phyloP scores from a whole-genome alignment of 2,888 invertebrate species.

The Nebria salina region DNA sequence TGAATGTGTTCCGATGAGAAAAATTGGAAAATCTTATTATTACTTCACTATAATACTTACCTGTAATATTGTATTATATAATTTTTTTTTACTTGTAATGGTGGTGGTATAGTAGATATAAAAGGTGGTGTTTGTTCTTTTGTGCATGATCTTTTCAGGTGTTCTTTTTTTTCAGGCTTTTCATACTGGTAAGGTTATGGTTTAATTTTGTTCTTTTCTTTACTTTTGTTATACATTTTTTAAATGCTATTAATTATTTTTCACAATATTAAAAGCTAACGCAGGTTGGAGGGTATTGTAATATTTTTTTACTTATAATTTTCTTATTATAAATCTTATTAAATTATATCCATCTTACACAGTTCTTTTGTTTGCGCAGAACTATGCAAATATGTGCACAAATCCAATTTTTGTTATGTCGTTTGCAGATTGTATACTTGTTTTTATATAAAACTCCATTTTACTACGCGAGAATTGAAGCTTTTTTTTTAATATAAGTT shows the following conservation, averaged over 20 bases:
- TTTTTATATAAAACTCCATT: too few relatives aligned
- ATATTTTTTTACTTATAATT: background rate
- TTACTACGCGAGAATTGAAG: too few relatives aligned
- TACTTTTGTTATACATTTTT: background rate
- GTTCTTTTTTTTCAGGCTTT: slow-evolving; percentile 26
- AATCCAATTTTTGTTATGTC: too few relatives aligned
- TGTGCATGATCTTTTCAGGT: slow-evolving; percentile 34
- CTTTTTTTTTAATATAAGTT: too few relatives aligned
- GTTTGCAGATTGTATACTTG: too few relatives aligned
- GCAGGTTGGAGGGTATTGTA: background rate
- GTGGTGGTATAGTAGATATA: slow-evolving; percentile 18
- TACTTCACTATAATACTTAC: background rate
- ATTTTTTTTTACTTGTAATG: background rate
- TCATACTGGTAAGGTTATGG: background rate
- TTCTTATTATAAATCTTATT: too few relatives aligned
- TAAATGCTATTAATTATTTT: background rate
- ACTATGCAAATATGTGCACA: too few relatives aligned
- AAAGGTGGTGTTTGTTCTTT: slow-evolving; percentile 30
- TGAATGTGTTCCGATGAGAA: background rate
- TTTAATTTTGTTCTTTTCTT: background rate
- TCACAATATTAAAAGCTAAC: background rate
- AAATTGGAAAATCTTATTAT: slow-evolving; percentile 1
- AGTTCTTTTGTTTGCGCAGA: too few relatives aligned
- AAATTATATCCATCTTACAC: too few relatives aligned
- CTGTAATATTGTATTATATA: background rate